Conservation (phyloP, 1,140 invertebrate genomes). For the Tyrophagus putrescentiae region DNA sequence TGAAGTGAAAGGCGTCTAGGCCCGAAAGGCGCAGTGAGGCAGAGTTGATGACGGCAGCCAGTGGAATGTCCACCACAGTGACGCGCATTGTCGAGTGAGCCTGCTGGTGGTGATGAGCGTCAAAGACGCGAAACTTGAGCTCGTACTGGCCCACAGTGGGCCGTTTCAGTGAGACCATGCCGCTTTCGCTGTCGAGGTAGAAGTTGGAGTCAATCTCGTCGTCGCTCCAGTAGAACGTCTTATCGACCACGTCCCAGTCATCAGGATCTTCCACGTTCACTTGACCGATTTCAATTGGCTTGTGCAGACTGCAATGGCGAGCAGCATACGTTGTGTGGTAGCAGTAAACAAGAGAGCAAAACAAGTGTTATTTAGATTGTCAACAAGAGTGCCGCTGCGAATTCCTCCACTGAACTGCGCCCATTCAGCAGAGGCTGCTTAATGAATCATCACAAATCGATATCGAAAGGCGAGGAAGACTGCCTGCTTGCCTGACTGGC, state of each 20-base stretch:
- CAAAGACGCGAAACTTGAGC: constrained; percentile 78
- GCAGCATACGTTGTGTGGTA: background rate
- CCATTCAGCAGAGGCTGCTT: too few relatives aligned
- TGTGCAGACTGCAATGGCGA: background rate
- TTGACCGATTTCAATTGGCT: constrained; percentile 49
- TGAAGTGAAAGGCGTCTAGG: constrained; percentile 46
- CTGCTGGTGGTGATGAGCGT: constrained; percentile 79
- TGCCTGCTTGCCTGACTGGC: too few relatives aligned
- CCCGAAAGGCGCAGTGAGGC: constrained; percentile 55
- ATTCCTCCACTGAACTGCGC: too few relatives aligned
- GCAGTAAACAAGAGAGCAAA: background rate
- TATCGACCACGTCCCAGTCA: constrained; percentile 92
- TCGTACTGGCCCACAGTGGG: constrained; percentile 63
- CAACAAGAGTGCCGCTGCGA: too few relatives aligned
- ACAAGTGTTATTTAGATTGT: background rate
- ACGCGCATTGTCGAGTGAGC: constrained; percentile 81
- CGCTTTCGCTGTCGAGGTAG: constrained; percentile 70
- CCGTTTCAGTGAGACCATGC: constrained; percentile 83
- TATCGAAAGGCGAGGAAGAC: too few relatives aligned
- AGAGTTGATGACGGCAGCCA: constrained; percentile 84
- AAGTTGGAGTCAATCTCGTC: constrained; percentile 59
- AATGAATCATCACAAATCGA: too few relatives aligned
- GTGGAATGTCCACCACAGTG: constrained; percentile 75
- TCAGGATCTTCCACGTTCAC: constrained; percentile 91
- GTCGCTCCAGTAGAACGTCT: constrained; percentile 78